Conservation (phyloP, 2,113 vertebrate species). For the Colistium nudipinnis region DNA sequence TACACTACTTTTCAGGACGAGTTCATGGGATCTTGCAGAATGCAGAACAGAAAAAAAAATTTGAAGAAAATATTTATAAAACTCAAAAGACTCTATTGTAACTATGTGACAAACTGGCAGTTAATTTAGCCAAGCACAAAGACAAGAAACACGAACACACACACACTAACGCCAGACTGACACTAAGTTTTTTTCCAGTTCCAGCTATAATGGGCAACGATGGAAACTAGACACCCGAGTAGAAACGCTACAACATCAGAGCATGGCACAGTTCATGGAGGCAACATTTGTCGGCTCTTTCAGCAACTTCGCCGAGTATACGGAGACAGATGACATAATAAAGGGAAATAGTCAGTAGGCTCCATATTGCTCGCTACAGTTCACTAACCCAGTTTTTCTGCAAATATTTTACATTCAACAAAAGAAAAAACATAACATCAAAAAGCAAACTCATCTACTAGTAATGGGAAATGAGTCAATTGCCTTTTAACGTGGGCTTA, state of each 20-base stretch:
- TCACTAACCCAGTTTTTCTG: no score
- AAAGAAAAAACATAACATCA: no score
- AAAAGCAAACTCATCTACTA: no score
- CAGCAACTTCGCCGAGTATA: no score
- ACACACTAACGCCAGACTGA: neutral
- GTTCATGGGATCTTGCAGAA: conserved; percentile 1
- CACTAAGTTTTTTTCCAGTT: neutral
- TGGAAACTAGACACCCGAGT: neutral
- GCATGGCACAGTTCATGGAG: neutral
- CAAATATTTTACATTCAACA: no score
- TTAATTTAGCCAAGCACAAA: conserved; percentile 1
- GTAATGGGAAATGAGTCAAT: no score
- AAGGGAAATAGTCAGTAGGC: no score
- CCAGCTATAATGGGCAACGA: neutral
- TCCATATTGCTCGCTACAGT: no score
- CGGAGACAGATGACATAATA: no score
- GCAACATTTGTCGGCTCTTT: neutral
- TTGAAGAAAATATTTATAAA: neutral
- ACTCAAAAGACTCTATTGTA: neutral
- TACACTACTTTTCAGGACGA: neutral
- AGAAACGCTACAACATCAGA: neutral
- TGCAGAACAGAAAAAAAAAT: no score
- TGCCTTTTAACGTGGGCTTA: no score
- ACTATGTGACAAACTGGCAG: neutral
- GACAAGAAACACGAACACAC: neutral